These are phyloP conservation scores for Aphodius granarius DNA, from an alignment of 2,888 invertebrate species.

Conservation along the genomic window DNA sequence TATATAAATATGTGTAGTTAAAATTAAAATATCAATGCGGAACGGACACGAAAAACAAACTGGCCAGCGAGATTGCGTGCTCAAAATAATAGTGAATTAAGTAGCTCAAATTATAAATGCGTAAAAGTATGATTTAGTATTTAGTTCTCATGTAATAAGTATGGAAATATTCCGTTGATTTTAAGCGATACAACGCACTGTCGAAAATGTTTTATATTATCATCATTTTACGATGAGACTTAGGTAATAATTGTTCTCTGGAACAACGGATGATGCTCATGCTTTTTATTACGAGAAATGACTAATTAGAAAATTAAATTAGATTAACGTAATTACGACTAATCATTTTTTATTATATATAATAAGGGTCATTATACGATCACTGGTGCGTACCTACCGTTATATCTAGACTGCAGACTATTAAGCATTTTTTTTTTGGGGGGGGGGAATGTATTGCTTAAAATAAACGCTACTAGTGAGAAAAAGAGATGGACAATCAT, in stretches of 20 bases:
- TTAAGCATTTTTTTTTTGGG: no score
- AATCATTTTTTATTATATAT: slow-evolving; percentile 15
- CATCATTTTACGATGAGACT: background rate
- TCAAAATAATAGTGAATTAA: background rate
- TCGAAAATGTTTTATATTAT: background rate
- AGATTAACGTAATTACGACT: slow-evolving; percentile 7
- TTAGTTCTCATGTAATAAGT: background rate
- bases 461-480: no score
- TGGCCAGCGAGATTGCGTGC: background rate
- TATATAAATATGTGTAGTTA: background rate
- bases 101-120: background rate
- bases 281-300: slow-evolving; percentile 1
- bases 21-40: background rate
- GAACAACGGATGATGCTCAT: background rate
- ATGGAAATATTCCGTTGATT: background rate
- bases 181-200: background rate
- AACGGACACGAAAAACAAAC: background rate
- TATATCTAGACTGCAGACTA: no score
- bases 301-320: slow-evolving; percentile 15
- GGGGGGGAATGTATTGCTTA: no score
- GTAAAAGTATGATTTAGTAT: background rate
- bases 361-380: slow-evolving; percentile 1
- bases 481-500: no score
- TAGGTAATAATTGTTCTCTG: background rate
- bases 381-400: background rate